Evolutionary conservation across 2,888 invertebrate genomes (phyloP).

Genomic region (Gerris lacustris): DNA sequence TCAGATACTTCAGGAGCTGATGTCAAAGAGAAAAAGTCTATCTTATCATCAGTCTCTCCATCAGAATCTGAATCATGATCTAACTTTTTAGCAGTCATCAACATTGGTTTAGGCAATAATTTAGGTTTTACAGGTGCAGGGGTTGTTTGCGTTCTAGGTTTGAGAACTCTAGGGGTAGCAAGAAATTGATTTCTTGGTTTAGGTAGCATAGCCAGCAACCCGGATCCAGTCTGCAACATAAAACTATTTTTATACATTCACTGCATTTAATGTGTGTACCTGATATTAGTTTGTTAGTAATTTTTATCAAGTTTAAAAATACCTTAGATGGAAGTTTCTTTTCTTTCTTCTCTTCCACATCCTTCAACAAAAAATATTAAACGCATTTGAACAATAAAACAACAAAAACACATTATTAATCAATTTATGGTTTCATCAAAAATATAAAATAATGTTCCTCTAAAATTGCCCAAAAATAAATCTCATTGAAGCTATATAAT

Average conservation of each 20-base stretch:
- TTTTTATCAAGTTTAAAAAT: no score
- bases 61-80: background rate
- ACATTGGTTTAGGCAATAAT: background rate
- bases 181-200: slow-evolving; percentile 46
- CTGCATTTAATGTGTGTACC: no score
- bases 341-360: background rate
- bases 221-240: slow-evolving; percentile 47
- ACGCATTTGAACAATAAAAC: no score
- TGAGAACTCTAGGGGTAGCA: slow-evolving; percentile 11
- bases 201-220: slow-evolving; percentile 56
- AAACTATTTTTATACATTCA: slow-evolving; percentile 25
- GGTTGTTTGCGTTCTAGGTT: slow-evolving; percentile 33
- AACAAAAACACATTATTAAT: no score
- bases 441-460: no score
- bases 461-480: no score
- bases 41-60: background rate
- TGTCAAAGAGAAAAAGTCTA: background rate
- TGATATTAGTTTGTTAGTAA: no score
- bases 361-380: background rate
- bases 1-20: background rate
- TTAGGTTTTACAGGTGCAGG: slow-evolving; percentile 34
- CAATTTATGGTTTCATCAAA: no score
- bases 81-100: background rate
- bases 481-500: no score
- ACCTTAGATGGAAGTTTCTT: background rate